Evolutionary conservation across 2,113 vertebrate genomes (phyloP).

Genomic region (Stercorarius parasiticus): DNA sequence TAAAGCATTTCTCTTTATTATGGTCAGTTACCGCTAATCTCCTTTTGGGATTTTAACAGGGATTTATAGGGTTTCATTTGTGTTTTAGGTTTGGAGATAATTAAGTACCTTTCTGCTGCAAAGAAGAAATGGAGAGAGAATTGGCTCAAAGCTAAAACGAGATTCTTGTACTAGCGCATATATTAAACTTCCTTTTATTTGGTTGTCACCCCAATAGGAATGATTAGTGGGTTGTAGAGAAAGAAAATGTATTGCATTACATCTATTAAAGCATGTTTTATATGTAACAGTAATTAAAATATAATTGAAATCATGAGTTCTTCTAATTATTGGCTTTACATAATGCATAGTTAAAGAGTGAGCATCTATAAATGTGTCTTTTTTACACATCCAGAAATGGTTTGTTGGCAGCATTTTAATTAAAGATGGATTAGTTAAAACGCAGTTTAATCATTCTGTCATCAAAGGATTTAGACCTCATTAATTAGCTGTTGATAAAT

Average conservation of each 20-base stretch:
- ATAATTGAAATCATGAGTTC: conserved; percentile 77
- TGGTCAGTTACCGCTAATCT: conserved; percentile 41
- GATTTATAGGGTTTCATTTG: conserved; percentile 52
- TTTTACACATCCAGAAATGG: conserved; percentile 70
- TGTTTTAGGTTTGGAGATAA: conserved; percentile 45
- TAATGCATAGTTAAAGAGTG: conserved; percentile 77
- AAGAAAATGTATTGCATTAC: conserved; percentile 67
- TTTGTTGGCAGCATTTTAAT: conserved; percentile 78
- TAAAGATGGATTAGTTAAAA: conserved; percentile 83
- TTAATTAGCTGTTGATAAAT: conserved; percentile 81
- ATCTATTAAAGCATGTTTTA: conserved; percentile 69
- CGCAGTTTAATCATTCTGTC: conserved; percentile 79
- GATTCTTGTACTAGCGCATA: neutral
- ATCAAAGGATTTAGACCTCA: conserved; percentile 71
- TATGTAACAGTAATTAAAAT: conserved; percentile 78
- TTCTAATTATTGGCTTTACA: conserved; percentile 76
- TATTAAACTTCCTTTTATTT: conserved; percentile 61
- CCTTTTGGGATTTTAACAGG: conserved; percentile 9
- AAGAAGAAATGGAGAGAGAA: conserved; percentile 2
- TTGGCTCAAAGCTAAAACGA: conserved; percentile 36
- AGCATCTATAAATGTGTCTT: conserved; percentile 73
- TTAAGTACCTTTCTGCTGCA: conserved; percentile 43
- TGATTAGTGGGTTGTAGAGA: conserved; percentile 61
- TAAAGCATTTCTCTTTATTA: conserved; percentile 36
- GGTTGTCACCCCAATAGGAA: conserved; percentile 58